Evolutionary conservation across 1,140 invertebrate species (phyloP), one percentile per base, ranked within the genome.

Genomic region (Halictus rubicundus): DNA sequence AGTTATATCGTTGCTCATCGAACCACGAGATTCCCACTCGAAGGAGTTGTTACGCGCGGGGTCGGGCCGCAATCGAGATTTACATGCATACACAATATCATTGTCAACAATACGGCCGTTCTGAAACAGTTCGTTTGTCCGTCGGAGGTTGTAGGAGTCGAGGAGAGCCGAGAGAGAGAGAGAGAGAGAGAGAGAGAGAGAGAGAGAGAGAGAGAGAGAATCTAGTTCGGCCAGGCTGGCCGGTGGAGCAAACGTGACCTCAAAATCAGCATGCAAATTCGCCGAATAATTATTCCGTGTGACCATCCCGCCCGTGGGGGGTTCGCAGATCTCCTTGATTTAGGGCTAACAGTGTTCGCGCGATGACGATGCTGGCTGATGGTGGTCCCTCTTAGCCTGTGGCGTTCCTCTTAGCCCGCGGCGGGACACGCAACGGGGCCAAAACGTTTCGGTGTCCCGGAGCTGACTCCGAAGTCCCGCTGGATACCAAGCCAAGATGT

Each of bases 181-280:
- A 37, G 42, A 46, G 68, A 61, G 27, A 25, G 65, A 60, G 65
- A 49, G 37, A 23, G 39, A 37, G 49, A 52, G 65, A 49, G 46
- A n/a, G 37, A 37, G 42, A 46, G 68, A 61, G 27, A 25, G 65
- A 60, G 65, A 49, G 37, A 23, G 39, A 37, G 49, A 52, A 66
- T 14, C 10, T 14, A 14, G 10, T 14, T 7, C 42, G 39, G 10
- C 42, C 42, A 14, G 42, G 10, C 14, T 46, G 14, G 12, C 16
- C 79, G 74, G 78, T 71, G 88, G 54, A 80, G 81, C 64, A 87
- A 91, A 89, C 88, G 88, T 86, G 90, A 91, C 91, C 91, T 89
- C 91, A 89, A 91, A 92, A 92, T 92, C 89, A 91, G 87, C 85
- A 92, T 92, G 90, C 89, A 91, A 91, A 92, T 92, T 91, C 83